Percentiles rank a stretch among this genome's conserved stretches.
Evolutionary conservation across 2,113 vertebrate genomes (phyloP).

Genomic region (Strix uralensis): DNA sequence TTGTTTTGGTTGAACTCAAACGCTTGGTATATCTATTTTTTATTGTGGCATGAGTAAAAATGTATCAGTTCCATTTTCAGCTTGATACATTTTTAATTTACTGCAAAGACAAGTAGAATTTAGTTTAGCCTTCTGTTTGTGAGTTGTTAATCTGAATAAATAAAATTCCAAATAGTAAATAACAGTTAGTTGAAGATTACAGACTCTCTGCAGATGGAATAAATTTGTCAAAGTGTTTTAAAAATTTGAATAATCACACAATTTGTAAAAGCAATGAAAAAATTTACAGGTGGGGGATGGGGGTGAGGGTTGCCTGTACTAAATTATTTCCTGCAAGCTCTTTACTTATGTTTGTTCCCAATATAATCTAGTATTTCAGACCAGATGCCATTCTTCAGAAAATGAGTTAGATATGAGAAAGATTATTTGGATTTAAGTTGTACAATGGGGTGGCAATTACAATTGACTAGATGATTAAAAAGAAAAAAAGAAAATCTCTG

Average conservation of each 20-base stretch:
- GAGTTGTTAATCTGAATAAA: neutral
- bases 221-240: neutral
- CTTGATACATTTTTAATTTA: neutral
- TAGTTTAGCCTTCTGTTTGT: neutral
- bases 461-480: neutral
- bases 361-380: neutral
- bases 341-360: neutral
- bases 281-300: neutral
- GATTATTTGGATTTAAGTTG: neutral
- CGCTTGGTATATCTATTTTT: neutral
- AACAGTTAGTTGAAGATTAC: neutral
- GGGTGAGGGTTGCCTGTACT: neutral
- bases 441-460: neutral
- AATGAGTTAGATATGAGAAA: neutral
- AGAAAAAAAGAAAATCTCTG: neutral
- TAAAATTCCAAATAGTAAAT: neutral
- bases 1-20: neutral
- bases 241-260: neutral
- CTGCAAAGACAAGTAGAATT: neutral
- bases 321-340: neutral
- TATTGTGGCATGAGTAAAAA: neutral
- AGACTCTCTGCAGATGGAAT: neutral
- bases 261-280: neutral
- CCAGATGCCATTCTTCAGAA: neutral
- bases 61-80: neutral